Conservation (phyloP, 2,888 invertebrate species). For the Imbricaverruca yamaguchii region DNA sequence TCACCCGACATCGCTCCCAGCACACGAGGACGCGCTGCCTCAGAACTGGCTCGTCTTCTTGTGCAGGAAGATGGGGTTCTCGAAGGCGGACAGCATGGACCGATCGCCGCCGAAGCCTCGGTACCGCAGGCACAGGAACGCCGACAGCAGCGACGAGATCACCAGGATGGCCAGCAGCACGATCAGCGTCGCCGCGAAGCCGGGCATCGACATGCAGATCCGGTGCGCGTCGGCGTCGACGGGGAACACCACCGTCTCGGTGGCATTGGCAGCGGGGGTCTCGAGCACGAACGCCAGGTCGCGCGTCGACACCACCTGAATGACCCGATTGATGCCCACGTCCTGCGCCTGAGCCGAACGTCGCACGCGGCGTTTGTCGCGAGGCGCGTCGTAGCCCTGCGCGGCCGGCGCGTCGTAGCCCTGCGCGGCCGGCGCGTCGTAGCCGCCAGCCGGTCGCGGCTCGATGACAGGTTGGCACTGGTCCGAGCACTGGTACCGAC, state of each 20-base stretch:
- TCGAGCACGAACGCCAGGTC: slow-evolving; percentile 77
- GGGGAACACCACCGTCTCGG: slow-evolving; percentile 31
- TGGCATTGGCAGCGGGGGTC: slow-evolving; percentile 32
- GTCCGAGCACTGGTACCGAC: slow-evolving; percentile 84
- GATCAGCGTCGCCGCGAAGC: slow-evolving; percentile 77
- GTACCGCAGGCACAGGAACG: slow-evolving; percentile 72
- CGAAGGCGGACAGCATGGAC: slow-evolving; percentile 34
- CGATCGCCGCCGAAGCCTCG: slow-evolving; percentile 35
- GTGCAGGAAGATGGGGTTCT: slow-evolving; percentile 35
- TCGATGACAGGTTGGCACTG: slow-evolving; percentile 57
- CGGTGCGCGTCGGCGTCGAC: slow-evolving; percentile 45
- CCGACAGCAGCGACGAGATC: slow-evolving; percentile 75
- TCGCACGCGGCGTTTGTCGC: neutral
- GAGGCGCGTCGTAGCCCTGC: slow-evolving; percentile 30
- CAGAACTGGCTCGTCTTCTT: slow-evolving; percentile 33
- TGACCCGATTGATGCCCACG: slow-evolving; percentile 77
- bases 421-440: slow-evolving; percentile 24
- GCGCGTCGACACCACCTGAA: slow-evolving; percentile 83
- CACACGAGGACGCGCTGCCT: neutral
- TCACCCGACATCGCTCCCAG: too few relatives aligned
- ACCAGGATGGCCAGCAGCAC: slow-evolving; percentile 72
- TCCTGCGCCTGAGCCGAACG: slow-evolving; percentile 47
- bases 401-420: slow-evolving; percentile 17
- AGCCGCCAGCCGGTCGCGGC: slow-evolving; percentile 22
- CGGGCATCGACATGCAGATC: slow-evolving; percentile 91